Conservation (phyloP, 2,888 invertebrate species). For the Elmis aenea region DNA sequence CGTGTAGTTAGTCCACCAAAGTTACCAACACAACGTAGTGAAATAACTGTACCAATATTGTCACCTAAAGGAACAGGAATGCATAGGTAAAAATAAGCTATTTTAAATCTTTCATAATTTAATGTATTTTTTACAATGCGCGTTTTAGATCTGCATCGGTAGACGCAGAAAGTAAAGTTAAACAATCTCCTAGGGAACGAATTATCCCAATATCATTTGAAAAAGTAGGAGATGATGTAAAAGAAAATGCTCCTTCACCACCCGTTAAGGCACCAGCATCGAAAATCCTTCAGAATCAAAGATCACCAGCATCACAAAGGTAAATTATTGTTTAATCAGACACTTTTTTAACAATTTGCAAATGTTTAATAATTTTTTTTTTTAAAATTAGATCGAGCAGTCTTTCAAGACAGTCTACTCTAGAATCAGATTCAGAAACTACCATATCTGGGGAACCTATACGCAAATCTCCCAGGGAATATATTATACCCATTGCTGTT, state of each 20-base stretch:
- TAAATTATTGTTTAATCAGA: too few species aligned
- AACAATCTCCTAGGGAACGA: constrained; percentile 52
- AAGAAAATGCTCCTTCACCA: constrained; percentile 38
- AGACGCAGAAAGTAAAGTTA: constrained; percentile 48
- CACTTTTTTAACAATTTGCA: constrained; percentile 1
- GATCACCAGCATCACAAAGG: constrained; percentile 45
- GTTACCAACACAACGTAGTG: constrained; percentile 50
- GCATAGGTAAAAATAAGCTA: neutral
- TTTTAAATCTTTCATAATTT: constrained; percentile 1
- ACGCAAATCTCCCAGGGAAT: constrained; percentile 83
- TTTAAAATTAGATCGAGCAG: constrained; percentile 40
- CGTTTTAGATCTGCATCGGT: constrained; percentile 50
- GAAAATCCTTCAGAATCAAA: constrained; percentile 47
- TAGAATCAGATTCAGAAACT: constrained; percentile 66
- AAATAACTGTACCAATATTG: constrained; percentile 53
- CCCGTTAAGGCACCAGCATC: constrained; percentile 48
- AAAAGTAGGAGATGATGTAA: constrained; percentile 34
- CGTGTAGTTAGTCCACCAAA: constrained; percentile 47
- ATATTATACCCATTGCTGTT: constrained; percentile 89
- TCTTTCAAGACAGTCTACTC: constrained; percentile 61
- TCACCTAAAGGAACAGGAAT: constrained; percentile 15
- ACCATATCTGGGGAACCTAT: constrained; percentile 64
- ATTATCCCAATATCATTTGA: constrained; percentile 62
- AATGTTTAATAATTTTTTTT: too few species aligned
- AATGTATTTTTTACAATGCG: constrained; percentile 2